These are phyloP conservation scores for Brachionus plicatilis DNA, from an alignment of 1,140 invertebrate species.

Conservation along the genomic window DNA sequence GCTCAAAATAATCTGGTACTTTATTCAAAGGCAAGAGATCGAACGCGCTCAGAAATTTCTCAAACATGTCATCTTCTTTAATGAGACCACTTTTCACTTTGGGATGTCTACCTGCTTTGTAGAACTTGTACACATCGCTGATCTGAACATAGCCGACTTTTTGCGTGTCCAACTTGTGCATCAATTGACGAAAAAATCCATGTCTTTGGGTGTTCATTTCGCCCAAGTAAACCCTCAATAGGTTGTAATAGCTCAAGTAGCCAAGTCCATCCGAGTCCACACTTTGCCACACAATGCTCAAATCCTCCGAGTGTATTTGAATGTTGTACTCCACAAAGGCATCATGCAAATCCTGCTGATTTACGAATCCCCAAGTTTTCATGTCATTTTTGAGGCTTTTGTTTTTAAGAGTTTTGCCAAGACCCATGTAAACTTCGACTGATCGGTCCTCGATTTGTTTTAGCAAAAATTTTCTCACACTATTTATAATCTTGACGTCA, in stretches of 20 bases:
- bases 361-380: background rate
- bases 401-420: background rate
- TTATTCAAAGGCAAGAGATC: constrained; percentile 13
- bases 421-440: constrained; percentile 38
- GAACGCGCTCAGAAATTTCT: background rate
- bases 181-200: constrained; percentile 50
- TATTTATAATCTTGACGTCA: constrained; percentile 11
- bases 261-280: constrained; percentile 48
- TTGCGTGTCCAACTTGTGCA: constrained; percentile 49
- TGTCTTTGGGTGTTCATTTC: constrained; percentile 53
- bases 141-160: constrained; percentile 49
- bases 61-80: constrained; percentile 7
- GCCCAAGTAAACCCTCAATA: constrained; percentile 50
- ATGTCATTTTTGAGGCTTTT: background rate
- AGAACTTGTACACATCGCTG: constrained; percentile 53
- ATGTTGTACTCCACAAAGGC: background rate
- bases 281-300: constrained; percentile 47
- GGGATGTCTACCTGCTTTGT: constrained; percentile 47
- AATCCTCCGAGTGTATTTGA: constrained; percentile 20
- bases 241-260: constrained; percentile 49
- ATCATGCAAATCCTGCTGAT: constrained; percentile 7
- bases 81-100: constrained; percentile 42
- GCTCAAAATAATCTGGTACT: constrained; percentile 47
- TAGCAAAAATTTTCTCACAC: constrained; percentile 7
- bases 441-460: constrained; percentile 30